A percentile compares a stretch with the other conserved stretches of the same genome.
Conservation (phyloP, 92 coral and sea anemone species). For the Zoanthus sociatus region DNA sequence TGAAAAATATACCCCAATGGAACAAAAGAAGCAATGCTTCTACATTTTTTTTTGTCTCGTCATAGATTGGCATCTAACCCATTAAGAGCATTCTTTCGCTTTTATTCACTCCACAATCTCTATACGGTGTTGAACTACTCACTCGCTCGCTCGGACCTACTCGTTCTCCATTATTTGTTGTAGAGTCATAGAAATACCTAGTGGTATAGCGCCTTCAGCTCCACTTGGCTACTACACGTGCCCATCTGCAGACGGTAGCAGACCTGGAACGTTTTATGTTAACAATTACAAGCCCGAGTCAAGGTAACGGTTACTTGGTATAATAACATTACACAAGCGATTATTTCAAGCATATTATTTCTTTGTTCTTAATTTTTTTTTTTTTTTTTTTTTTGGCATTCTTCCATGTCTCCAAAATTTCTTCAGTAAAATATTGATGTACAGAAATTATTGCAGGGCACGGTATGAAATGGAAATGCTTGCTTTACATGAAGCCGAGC, state of each 20-base stretch:
- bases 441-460: slow-evolving; percentile 62
- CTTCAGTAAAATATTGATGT: neutral
- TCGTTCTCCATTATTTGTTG: neutral
- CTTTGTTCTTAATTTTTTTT: neutral
- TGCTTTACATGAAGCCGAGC: slow-evolving; percentile 92
- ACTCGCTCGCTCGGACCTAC: no score
- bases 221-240: slow-evolving; percentile 89
- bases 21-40: no score
- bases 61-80: no score
- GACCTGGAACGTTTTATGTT: slow-evolving; percentile 89
- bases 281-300: slow-evolving; percentile 84
- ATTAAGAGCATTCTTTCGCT: no score
- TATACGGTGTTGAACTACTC: no score
- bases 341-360: neutral
- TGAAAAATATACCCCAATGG: no score
- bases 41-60: no score
- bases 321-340: no score
- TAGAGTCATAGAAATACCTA: slow-evolving; percentile 86
- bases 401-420: neutral
- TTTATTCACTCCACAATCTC: no score
- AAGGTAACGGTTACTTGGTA: slow-evolving; percentile 62
- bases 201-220: slow-evolving; percentile 81
- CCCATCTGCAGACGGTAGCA: slow-evolving; percentile 88
- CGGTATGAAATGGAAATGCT: slow-evolving; percentile 80
- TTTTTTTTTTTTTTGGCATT: neutral